Conservation (phyloP, 2,888 invertebrate genomes). For the Ectropis crepuscularia region DNA sequence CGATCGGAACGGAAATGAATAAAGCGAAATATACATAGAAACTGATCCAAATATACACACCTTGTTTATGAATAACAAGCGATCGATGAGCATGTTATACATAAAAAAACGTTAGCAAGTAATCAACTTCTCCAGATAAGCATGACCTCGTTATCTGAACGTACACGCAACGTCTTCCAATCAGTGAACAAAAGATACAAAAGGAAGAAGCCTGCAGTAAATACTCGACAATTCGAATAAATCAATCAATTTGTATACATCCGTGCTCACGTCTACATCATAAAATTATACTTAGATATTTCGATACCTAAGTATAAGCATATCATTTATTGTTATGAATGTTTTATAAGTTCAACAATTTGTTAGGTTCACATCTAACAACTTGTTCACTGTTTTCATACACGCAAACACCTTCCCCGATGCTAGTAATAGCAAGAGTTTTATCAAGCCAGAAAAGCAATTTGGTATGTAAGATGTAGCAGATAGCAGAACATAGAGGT, state of each 20-base stretch:
- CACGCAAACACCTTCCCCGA: too few species aligned
- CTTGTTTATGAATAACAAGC: conserved; percentile 17
- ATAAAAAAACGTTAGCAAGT: conserved; percentile 47
- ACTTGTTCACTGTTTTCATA: too few species aligned
- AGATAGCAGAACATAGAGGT: conserved; percentile 30
- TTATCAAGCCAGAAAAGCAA: conserved; percentile 1
- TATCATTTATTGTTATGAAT: background rate
- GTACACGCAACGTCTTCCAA: conserved; percentile 58
- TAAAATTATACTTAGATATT: conserved; percentile 13
- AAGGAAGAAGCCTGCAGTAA: conserved; percentile 46
- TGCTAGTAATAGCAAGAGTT: too few species aligned
- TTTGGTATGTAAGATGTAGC: conserved; percentile 14
- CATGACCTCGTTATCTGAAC: conserved; percentile 69
- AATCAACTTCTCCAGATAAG: conserved; percentile 58
- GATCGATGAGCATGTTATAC: conserved; percentile 22
- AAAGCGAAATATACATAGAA: background rate
- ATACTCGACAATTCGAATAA: conserved; percentile 36
- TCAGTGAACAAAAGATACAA: conserved; percentile 54
- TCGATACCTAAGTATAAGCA: background rate
- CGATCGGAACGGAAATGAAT: background rate
- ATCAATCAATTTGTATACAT: conserved; percentile 35
- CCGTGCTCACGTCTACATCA: conserved; percentile 10
- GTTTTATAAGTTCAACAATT: too few species aligned
- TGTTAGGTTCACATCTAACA: too few species aligned
- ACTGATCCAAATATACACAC: background rate